Percentiles rank a stretch among this genome's conserved stretches.
These are phyloP conservation scores for Paracyclopina nana DNA, from an alignment of 1,140 invertebrate genomes.

Conservation along the genomic window DNA sequence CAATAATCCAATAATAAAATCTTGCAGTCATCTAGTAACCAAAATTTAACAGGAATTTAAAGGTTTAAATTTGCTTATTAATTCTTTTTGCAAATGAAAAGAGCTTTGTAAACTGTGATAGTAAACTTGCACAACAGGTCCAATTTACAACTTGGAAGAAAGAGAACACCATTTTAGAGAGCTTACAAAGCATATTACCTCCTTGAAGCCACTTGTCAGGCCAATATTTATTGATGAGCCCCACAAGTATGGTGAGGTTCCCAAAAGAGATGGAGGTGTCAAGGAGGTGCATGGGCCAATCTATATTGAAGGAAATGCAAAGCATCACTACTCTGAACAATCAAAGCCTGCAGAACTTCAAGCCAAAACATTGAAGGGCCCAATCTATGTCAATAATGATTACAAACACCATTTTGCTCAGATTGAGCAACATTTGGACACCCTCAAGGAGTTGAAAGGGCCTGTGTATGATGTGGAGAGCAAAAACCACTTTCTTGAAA, in stretches of 20 bases:
- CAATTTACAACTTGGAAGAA: slow-evolving; percentile 13
- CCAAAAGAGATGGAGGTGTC: slow-evolving; percentile 4
- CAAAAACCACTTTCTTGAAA: slow-evolving; percentile 10
- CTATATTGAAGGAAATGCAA: slow-evolving; percentile 11
- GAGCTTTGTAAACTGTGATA: too few species aligned
- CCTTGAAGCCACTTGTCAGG: slow-evolving; percentile 4
- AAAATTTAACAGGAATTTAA: too few species aligned
- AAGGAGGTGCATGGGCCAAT: slow-evolving; percentile 13
- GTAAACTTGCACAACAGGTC: not conserved
- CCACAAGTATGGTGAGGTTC: not conserved
- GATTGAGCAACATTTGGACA: slow-evolving; percentile 11
- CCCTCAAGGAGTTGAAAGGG: slow-evolving; percentile 6
- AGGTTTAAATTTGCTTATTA: too few species aligned
- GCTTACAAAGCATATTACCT: slow-evolving; percentile 6
- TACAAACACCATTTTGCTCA: slow-evolving; percentile 10
- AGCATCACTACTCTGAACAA: slow-evolving; percentile 9
- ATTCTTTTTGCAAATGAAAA: too few species aligned
- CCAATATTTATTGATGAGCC: slow-evolving; percentile 11
- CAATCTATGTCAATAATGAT: slow-evolving; percentile 13
- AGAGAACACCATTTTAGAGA: slow-evolving; percentile 13
- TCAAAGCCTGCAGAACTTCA: not conserved
- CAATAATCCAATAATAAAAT: too few species aligned
- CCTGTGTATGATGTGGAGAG: slow-evolving; percentile 16
- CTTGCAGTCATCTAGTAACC: too few species aligned
- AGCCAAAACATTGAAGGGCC: too few species aligned